Base-by-base conservation (phyloP, 2,797 vertebrate genomes). In the Sphenopsis melanotis region DNA sequence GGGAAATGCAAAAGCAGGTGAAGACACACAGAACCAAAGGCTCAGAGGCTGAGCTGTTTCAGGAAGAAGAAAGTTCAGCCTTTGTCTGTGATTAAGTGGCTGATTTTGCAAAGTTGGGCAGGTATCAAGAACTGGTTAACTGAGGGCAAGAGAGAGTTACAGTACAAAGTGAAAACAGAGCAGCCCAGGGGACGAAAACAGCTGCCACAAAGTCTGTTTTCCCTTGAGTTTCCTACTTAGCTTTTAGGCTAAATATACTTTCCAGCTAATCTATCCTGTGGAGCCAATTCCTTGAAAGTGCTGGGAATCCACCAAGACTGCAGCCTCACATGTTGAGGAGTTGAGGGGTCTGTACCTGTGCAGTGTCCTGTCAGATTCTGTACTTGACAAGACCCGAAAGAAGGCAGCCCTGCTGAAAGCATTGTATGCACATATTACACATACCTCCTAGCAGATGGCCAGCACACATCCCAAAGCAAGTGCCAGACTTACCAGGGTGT, bases 91-190 rank as follows among this genome's bases (percentile, higher is more conserved):
- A 94, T 94, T 79, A 93, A 93, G 56, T 53, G 44, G 36, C 42
- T 94, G 81, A 89, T 78, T 88, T 82, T 87, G 76, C 22, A 44
- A 95, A 95, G 63, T 42, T 3, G 1, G 70, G 55, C 82, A 95
- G 57, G 80, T 95, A 95, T 86, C 83, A 94, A 87, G 75, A 95
- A 92, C 56, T 85, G 83, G 80, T 94, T 95, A 96, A 95, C 16
- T 94, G 90, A 89, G 89, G 92, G 87, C 89, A 96, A 83, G 53
- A 87, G 47, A 78, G 82, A 96, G 79, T 85, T 71, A 69, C 56
- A 95, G 59, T 76, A 79, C 63, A 81, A 91, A 93, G 80, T 20
- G 64, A 86, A 94, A 93, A 85, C 64, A 85, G 57, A 93, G 56
- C 81, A 96, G 79, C 61, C 4, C 42, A 94, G 36, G 80, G 59